Evolutionary conservation across 2,888 invertebrate genomes (phyloP), one percentile per base, ranked within the genome.

Genomic region (Diarsia brunnea): DNA sequence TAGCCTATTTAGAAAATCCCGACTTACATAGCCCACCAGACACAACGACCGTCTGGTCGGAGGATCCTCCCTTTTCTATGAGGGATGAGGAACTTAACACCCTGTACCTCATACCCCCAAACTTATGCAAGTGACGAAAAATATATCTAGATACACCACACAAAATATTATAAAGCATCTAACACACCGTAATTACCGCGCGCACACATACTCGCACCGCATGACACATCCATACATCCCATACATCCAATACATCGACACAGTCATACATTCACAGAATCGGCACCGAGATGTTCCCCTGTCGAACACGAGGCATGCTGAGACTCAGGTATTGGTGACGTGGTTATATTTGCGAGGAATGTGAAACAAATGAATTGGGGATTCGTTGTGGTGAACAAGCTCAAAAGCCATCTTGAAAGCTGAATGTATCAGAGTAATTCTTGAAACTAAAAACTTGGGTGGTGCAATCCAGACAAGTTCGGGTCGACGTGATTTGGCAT

Each of bases 241-340:
- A 60, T 31, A 31, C 27, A 16, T 5, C 24, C 12, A 24, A 60
- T 31, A 45, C n/a, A 77, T 53, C 2, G 38, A 49, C 19, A 55
- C 51, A 38, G 19, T n/a, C 38, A 76, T 11, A 63, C 5, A 2
- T 78, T 78, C 79, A 60, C 66, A 79, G 78, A 78, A 78, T 31
- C 79, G 43, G 27, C 21, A 4, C 19, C 47, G n/a, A 49, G 73
- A 61, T 24, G 61, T 49, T 45, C 21, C 78, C 73, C 60, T 78
- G 79, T 78, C 61, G 4, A 12, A 61, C 61, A 61, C 16, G 19
- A 21, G 8, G 1, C 73, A 49, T 7, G 66, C 78, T 79, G 53
- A 61, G 77, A 11, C 12, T 4, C 31, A 27, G 38, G 45, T 77
- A 64, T 70, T 47, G n/a, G 55, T 45, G 45, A 70, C 21, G n/a